A percentile compares a stretch with the other conserved stretches of the same genome.
Conservation (phyloP, 1,140 invertebrate genomes). For the Zaprionus camerounensis region DNA sequence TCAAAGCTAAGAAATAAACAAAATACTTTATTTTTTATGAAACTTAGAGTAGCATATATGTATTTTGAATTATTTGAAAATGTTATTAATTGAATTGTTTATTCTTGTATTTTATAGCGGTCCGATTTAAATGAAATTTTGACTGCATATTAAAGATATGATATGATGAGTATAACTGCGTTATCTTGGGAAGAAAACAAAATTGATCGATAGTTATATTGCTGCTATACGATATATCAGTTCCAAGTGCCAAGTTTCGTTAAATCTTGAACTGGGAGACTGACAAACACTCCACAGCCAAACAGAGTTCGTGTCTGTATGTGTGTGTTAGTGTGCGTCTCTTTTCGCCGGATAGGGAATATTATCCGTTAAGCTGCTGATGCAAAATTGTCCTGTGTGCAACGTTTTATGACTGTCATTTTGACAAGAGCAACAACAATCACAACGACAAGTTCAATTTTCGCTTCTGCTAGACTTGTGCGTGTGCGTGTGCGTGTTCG, state of each 20-base stretch:
- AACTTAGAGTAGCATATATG: too few relatives aligned
- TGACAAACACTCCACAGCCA: too few relatives aligned
- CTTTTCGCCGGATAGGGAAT: constrained; percentile 40
- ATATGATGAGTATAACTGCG: background rate
- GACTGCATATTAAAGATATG: background rate
- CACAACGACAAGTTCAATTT: constrained; percentile 67
- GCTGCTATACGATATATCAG: background rate
- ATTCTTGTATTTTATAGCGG: too few relatives aligned
- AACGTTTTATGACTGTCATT: constrained; percentile 70
- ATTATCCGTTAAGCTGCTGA: constrained; percentile 47
- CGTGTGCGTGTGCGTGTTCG: too few relatives aligned
- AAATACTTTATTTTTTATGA: too few relatives aligned
- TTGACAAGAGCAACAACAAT: constrained; percentile 41
- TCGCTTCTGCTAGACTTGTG: constrained; percentile 45
- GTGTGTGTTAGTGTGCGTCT: background rate
- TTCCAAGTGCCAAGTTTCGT: background rate
- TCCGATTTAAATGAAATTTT: background rate
- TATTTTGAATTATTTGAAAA: too few relatives aligned
- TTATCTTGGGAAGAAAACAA: background rate
- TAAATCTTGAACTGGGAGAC: background rate
- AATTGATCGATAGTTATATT: background rate
- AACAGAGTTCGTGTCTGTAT: background rate
- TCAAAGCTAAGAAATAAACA: too few relatives aligned
- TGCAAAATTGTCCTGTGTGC: constrained; percentile 31
- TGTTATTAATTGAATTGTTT: too few relatives aligned